Base-by-base conservation (phyloP, 2,888 invertebrate species). In the Dicyrtomina minuta region DNA sequence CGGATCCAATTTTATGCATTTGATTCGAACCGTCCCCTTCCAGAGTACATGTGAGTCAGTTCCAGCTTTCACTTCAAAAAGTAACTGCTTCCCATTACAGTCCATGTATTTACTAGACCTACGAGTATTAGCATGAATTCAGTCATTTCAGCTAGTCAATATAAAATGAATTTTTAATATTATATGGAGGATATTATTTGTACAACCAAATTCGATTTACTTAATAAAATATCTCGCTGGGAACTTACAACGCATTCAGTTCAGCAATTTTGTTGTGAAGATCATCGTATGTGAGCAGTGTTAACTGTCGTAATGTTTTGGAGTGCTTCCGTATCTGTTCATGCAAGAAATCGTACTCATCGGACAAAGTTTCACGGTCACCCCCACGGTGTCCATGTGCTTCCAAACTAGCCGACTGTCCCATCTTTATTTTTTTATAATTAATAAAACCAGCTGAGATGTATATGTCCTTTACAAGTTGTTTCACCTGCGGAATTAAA, bases 21-120 rank as follows among this genome's bases (percentile, higher is more conserved):
- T 87, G 75, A 90, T 86, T 80, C 86, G 84, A 0, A 89, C 86
- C 1, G 87, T 88, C 0, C 87, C 87, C 80, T 88, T 89, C 90
- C 90, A 90, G 43, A 89, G 82, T 26, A 88, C 79, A 22, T 67
- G 69, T 0, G 85, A 82, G 79, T 88, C 88, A 3, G 87, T 86
- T 2, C 88, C 88, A 73, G 85, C 85, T 79, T 88, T 87, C 1
- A 89, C 84, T 56, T 86, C 85, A 82, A 89, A 89, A 46, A 88
- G 81, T 33, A 89, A 80, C 79, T 86, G 87, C 78, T 87, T 87
- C 0, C 88, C 88, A 77, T 85, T 83, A 4, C 84, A 81, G 80
- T 88, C 87, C 71, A 86, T 83, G 77, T 86, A 87, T 77, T 85
- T 85, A 71, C 84, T 83, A 0, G 87, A 87, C 70, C 88, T 88